phyloP scores from a whole-genome alignment of 2,113 vertebrate species.

The Ondatra zibethicus region DNA sequence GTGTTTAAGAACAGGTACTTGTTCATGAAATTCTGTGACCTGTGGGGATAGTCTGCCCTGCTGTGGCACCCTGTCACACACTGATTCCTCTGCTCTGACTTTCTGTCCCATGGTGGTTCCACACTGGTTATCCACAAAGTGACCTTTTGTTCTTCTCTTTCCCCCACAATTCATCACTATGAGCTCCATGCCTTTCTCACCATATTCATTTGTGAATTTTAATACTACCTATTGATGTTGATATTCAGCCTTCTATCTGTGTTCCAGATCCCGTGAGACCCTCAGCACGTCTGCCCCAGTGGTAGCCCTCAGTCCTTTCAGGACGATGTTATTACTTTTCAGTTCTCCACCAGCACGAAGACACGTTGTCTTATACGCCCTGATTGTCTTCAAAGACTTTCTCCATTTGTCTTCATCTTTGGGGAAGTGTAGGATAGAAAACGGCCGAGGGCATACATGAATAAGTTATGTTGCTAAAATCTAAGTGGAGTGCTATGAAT shows the following conservation, averaged over 20 bases:
- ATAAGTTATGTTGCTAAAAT: conserved; percentile 63
- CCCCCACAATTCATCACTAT: neutral
- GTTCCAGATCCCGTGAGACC: neutral
- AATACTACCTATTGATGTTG: conserved; percentile 20
- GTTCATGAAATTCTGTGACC: neutral
- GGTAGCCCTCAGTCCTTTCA: neutral
- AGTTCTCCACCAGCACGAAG: neutral
- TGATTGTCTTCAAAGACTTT: conserved; percentile 25
- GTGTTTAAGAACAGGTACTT: neutral
- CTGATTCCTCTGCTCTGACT: neutral
- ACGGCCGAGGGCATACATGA: conserved; percentile 52
- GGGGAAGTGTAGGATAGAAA: conserved; percentile 37
- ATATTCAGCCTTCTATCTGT: conserved; percentile 34
- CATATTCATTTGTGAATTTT: conserved; percentile 1
- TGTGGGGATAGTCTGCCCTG: neutral
- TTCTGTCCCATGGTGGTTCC: neutral
- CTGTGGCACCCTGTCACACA: neutral
- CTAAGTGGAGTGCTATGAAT: neutral
- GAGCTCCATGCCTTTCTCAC: neutral
- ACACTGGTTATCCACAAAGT: neutral
- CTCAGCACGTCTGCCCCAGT: neutral
- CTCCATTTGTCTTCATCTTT: conserved; percentile 47
- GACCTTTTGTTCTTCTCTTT: neutral
- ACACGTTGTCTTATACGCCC: conserved; percentile 56
- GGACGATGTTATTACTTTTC: neutral